A percentile compares a stretch with the other conserved stretches of the same genome.
phyloP scores from a whole-genome alignment of 2,113 vertebrate genomes.

The Triplophysa dalaica region DNA sequence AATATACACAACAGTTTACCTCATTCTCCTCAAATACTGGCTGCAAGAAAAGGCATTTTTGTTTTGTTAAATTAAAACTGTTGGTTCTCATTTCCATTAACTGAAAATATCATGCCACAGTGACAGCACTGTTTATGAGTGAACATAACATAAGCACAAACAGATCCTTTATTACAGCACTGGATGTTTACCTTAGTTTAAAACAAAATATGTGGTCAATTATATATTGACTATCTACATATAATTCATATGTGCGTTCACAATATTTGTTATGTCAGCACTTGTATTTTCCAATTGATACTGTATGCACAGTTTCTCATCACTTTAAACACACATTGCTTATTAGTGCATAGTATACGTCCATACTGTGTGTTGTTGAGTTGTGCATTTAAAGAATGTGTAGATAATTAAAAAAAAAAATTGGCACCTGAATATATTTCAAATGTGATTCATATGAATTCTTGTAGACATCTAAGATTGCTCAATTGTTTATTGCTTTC shows the following conservation, averaged over 20 bases:
- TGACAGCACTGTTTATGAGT: neutral
- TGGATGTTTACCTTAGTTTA: neutral
- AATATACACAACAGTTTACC: constrained; percentile 35
- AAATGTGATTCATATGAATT: neutral
- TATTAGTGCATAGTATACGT: too few relatives aligned
- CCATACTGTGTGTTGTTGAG: too few relatives aligned
- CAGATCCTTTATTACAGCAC: neutral
- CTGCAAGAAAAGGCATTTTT: constrained; percentile 38
- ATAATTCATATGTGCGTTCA: too few relatives aligned
- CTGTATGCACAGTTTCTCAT: neutral
- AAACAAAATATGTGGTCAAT: neutral
- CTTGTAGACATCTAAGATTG: too few relatives aligned
- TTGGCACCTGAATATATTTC: neutral
- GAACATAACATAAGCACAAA: neutral
- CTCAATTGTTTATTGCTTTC: too few relatives aligned
- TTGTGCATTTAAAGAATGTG: too few relatives aligned
- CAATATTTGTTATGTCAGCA: neutral
- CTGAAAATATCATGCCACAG: constrained; percentile 13
- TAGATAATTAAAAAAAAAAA: too few relatives aligned
- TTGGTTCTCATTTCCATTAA: neutral
- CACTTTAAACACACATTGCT: neutral
- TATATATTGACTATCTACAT: neutral
- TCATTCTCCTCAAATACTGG: constrained; percentile 31
- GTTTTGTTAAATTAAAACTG: neutral
- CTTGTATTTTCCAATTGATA: neutral